These are phyloP conservation scores for Crocuta crocuta DNA, from an alignment of 2,113 vertebrate genomes.

Conservation along the genomic window DNA sequence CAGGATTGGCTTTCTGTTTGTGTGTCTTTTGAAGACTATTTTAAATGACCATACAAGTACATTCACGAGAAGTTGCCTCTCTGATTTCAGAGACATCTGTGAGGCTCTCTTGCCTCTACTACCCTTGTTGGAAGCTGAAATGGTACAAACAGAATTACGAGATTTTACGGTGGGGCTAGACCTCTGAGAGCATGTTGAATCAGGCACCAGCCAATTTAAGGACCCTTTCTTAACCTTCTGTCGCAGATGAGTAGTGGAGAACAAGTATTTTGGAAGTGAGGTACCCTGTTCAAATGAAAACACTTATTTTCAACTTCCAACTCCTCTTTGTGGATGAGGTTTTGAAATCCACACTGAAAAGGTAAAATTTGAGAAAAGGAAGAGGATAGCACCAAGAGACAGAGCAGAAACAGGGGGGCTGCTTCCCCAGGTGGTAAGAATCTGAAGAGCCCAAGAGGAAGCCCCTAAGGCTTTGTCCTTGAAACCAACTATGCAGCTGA, in stretches of 20 bases:
- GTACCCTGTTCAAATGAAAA: not conserved
- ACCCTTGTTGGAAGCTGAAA: not conserved
- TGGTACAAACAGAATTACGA: not conserved
- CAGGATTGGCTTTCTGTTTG: not conserved
- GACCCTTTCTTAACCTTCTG: not conserved
- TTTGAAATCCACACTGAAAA: not conserved
- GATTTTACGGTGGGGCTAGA: not conserved
- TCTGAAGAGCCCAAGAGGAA: not conserved
- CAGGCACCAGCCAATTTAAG: not conserved
- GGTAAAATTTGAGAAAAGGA: not conserved
- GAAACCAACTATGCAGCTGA: not conserved
- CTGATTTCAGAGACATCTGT: not conserved
- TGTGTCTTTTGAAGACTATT: not conserved
- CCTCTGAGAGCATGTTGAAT: not conserved
- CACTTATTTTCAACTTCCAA: constrained; percentile 25
- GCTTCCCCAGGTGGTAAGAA: not conserved
- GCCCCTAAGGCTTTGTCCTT: not conserved
- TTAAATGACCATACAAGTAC: not conserved
- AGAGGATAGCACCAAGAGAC: not conserved
- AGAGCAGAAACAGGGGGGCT: not conserved
- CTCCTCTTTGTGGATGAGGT: not conserved
- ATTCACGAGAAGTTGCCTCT: not conserved
- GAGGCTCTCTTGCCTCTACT: not conserved
- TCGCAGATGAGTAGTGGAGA: not conserved
- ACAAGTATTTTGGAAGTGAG: constrained; percentile 4